Evolutionary conservation across 2,113 vertebrate genomes (phyloP).

Genomic region (Mungos mungo): DNA sequence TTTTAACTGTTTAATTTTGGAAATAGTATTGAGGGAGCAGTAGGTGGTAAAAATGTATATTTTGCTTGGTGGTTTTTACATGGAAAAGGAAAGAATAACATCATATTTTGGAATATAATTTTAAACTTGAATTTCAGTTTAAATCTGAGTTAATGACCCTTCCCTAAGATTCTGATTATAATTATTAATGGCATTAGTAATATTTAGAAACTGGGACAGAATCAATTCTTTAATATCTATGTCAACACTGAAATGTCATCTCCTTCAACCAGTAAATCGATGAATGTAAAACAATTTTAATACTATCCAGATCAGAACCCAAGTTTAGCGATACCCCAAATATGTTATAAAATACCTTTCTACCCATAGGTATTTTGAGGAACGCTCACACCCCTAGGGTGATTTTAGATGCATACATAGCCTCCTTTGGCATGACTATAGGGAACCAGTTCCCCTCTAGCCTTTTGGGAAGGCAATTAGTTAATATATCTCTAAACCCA

Average conservation of each 20-base stretch:
- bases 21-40: slow-evolving; percentile 36
- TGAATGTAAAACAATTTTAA: slow-evolving; percentile 11
- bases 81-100: slow-evolving; percentile 17
- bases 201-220: background rate
- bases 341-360: background rate
- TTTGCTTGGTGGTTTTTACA: slow-evolving; percentile 37
- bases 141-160: background rate
- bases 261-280: background rate
- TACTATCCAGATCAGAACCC: background rate
- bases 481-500: background rate
- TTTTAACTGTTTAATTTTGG: slow-evolving; percentile 66
- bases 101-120: slow-evolving; percentile 38
- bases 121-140: slow-evolving; percentile 1
- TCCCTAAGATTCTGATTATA: background rate
- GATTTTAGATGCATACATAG: background rate
- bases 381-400: background rate
- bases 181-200: background rate
- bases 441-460: background rate
- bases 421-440: background rate
- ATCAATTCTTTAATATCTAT: background rate
- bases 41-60: slow-evolving; percentile 45
- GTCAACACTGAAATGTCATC: background rate
- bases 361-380: background rate
- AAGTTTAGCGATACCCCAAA: background rate
- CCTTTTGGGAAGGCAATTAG: background rate